Evolutionary conservation across 2,888 invertebrate species (phyloP).

Genomic region (Neelides folsomi): DNA sequence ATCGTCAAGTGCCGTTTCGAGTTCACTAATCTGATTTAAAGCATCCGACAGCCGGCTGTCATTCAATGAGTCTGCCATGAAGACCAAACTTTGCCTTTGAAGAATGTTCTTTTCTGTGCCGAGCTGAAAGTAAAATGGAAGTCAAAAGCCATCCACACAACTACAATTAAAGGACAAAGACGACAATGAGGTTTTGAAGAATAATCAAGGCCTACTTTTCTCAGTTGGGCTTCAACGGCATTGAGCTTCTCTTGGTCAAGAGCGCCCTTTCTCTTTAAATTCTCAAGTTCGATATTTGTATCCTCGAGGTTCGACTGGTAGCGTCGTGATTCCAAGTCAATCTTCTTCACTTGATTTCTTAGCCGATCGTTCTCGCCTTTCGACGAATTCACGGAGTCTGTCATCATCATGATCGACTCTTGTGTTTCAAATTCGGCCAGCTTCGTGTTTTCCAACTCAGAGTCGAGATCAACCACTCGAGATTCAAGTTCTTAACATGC

Average conservation of each 20-base stretch:
- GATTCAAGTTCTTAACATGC: conserved; percentile 27
- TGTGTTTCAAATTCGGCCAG: conserved; percentile 29
- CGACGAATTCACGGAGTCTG: conserved; percentile 19
- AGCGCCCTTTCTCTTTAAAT: conserved; percentile 13
- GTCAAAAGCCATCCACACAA: not conserved
- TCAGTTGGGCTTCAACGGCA: conserved; percentile 21
- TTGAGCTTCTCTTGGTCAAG: conserved; percentile 22
- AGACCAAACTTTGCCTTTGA: conserved; percentile 25
- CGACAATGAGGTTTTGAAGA: not conserved
- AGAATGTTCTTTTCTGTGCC: conserved; percentile 29
- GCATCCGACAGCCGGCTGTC: conserved; percentile 23
- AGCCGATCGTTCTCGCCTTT: conserved; percentile 16
- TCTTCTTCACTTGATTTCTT: conserved; percentile 13
- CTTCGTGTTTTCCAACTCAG: conserved; percentile 22
- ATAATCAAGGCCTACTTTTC: conserved; percentile 17
- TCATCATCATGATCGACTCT: conserved; percentile 26
- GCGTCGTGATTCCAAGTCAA: conserved; percentile 19
- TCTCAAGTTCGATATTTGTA: conserved; percentile 20
- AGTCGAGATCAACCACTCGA: conserved; percentile 20
- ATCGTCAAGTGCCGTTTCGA: conserved; percentile 26
- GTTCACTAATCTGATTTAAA: conserved; percentile 25
- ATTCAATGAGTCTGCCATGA: conserved; percentile 19
- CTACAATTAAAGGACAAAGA: not conserved
- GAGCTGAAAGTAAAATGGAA: conserved; percentile 12
- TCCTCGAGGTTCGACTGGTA: conserved; percentile 19